Evolutionary conservation across 1,140 invertebrate species (phyloP).

Genomic region (Drosophila parabipectinata): DNA sequence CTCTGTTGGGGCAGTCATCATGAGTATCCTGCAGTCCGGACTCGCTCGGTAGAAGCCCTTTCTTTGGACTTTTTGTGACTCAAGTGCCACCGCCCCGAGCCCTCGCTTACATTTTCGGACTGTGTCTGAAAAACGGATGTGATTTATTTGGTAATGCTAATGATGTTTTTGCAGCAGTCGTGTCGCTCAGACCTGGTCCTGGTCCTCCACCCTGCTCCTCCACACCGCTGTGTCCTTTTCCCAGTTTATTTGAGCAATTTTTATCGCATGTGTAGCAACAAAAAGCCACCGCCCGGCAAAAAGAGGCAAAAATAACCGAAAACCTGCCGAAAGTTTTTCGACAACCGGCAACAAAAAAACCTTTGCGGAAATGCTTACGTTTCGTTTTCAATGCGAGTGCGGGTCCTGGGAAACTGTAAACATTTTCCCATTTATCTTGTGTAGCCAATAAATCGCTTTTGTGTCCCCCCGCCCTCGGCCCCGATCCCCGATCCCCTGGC

Average conservation of each 20-base stretch:
- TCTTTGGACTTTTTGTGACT: conserved; percentile 44
- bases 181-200: conserved; percentile 1
- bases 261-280: conserved; percentile 76
- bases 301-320: conserved; percentile 39
- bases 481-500: conserved; percentile 18
- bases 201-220: conserved; percentile 2
- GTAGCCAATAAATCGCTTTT: conserved; percentile 76
- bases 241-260: conserved; percentile 80
- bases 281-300: conserved; percentile 10
- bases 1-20: too few relatives aligned
- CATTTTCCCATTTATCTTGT: conserved; percentile 79
- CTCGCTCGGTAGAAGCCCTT: conserved; percentile 41
- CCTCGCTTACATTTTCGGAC: conserved; percentile 53
- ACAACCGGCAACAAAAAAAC: conserved; percentile 58
- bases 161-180: conserved; percentile 76
- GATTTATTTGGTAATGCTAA: conserved; percentile 83
- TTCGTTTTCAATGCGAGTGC: conserved; percentile 61
- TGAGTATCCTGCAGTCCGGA: conserved; percentile 28
- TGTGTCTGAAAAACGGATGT: conserved; percentile 80
- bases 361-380: conserved; percentile 73
- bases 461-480: conserved; percentile 12
- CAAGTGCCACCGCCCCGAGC: conserved; percentile 16
- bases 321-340: conserved; percentile 77
- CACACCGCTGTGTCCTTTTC: conserved; percentile 15
- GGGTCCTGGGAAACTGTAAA: conserved; percentile 68